Evolutionary conservation across 1,140 invertebrate genomes (phyloP), one percentile per base, ranked within the genome.

Genomic region (Marisa cornuarietis): DNA sequence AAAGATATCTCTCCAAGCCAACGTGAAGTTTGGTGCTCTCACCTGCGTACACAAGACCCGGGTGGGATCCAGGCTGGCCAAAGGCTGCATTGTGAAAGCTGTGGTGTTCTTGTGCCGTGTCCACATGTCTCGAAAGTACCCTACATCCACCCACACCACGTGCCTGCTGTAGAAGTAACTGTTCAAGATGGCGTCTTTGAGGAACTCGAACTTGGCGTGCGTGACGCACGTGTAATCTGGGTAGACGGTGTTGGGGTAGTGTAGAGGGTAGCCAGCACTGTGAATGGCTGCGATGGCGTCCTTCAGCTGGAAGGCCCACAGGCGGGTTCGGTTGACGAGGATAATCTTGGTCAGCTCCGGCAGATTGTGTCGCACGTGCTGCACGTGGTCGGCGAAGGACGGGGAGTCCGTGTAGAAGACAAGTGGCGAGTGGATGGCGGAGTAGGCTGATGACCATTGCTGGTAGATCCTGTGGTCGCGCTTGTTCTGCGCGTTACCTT

Each of bases 401-500:
- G 65, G 52, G 20, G 81, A 83, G 76, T 88, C 84, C 5, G 84
- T 85, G 78, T 83, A 87, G 18, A 84, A 63, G 10, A 88, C 77
- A 4, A 86, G 16, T 7, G 84, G 83, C 54, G 86, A 85, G 4
- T 58, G 42, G 0, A 88, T 58, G 16, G 65, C 26, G 13, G 31
- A 4, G 63, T 85, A 85, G 16, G 62, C 61, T 7, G 13, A 18
- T 22, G 81, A 42, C 83, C 84, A 85, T 5, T 78, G n/a, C 22
- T 52, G 22, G 65, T 87, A 88, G 20, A 76, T 62, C 26, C 73
- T 1, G 22, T 68, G 49, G 13, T 66, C 69, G 63, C 80, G 75
- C n/a, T 65, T 61, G 14, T 79, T 66, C 20, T 65, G 5, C 0
- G 26, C 7, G 1, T 0, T 16, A 16, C 84, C 85, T 82, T 89